Conservation (phyloP, 1,140 invertebrate genomes). For the Apis mellifera region DNA sequence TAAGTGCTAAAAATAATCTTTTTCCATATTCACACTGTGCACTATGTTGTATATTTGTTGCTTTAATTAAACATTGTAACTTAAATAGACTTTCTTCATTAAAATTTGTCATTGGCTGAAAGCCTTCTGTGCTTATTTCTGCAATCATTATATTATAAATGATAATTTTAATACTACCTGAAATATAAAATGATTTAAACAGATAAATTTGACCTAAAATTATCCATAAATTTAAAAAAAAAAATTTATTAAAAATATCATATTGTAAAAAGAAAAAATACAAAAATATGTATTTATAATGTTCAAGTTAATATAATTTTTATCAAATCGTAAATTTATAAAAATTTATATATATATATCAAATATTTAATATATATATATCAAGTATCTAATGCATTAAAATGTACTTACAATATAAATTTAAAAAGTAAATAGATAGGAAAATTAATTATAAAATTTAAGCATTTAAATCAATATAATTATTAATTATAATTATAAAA, state of each 20-base stretch:
- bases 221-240: not conserved
- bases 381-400: not conserved
- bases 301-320: not conserved
- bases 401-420: not conserved
- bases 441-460: not conserved
- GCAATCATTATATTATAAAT: slow-evolving; percentile 36
- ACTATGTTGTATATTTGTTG: slow-evolving; percentile 72
- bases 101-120: slow-evolving; percentile 53
- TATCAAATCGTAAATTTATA: no score
- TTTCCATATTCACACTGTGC: slow-evolving; percentile 72
- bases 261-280: not conserved
- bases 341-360: not conserved
- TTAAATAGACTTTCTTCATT: slow-evolving; percentile 75
- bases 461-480: slow-evolving; percentile 3
- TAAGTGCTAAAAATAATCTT: slow-evolving; percentile 76
- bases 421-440: not conserved
- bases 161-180: slow-evolving; percentile 38
- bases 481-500: not conserved
- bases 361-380: no score
- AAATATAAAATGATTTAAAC: slow-evolving; percentile 9
- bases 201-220: no score
- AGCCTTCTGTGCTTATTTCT: slow-evolving; percentile 38
- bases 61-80: slow-evolving; percentile 77
- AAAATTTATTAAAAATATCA: not conserved
- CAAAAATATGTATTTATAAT: not conserved